Conservation (phyloP, 2,888 invertebrate species). For the Scrobipalpa atriplicella region DNA sequence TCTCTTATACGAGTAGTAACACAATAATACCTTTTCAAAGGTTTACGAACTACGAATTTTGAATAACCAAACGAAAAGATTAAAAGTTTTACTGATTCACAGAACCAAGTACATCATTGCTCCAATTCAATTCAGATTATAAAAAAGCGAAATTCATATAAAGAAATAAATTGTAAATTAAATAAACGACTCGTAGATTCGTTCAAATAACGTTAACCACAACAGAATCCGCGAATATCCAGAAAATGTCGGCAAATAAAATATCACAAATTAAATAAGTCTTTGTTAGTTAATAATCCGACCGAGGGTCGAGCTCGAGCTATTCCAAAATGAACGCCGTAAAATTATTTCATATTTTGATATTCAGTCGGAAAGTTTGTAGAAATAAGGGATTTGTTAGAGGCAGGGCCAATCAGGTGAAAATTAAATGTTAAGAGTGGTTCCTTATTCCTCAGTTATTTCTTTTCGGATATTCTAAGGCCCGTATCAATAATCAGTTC, state of each 20-base stretch:
- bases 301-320: not conserved
- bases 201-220: not conserved
- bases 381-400: slow-evolving; percentile 27
- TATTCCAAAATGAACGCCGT: not conserved
- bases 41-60: no score
- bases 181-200: not conserved
- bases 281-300: slow-evolving; percentile 11
- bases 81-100: no score
- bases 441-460: no score
- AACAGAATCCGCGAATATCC: not conserved
- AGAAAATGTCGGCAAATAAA: slow-evolving; percentile 5
- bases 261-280: slow-evolving; percentile 8
- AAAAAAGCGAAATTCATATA: no score
- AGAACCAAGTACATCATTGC: no score
- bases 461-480: no score
- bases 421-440: no score
- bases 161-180: not conserved
- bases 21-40: no score
- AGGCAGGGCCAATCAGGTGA: slow-evolving; percentile 22
- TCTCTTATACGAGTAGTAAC: no score
- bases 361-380: slow-evolving; percentile 23
- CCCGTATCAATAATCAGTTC: no score
- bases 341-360: not conserved
- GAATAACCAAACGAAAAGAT: no score
- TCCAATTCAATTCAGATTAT: no score